These are phyloP conservation scores for Geothlypis trichas DNA, from an alignment of 2,113 vertebrate species.

Conservation along the genomic window DNA sequence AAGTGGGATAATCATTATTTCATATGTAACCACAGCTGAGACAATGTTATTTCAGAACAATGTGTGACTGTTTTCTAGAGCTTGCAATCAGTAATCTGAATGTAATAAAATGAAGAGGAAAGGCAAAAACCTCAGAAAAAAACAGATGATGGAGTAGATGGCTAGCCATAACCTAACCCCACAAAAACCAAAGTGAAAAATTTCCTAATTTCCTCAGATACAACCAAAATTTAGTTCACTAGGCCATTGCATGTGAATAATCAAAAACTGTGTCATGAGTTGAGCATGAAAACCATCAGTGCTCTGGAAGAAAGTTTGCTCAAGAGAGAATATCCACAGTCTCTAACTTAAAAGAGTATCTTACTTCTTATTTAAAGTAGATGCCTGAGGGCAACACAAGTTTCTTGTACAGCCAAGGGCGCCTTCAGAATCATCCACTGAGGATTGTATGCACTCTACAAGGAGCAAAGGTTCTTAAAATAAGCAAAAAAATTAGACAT, in stretches of 20 bases:
- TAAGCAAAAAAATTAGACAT: not conserved
- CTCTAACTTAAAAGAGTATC: not conserved
- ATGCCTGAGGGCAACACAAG: not conserved
- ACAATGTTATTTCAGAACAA: slow-evolving; percentile 24
- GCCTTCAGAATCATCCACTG: not conserved
- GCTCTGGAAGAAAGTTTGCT: not conserved
- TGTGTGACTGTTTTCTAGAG: not conserved
- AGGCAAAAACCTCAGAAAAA: not conserved
- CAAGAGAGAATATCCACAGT: not conserved
- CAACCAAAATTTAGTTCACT: not conserved
- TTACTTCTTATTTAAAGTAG: slow-evolving; percentile 6
- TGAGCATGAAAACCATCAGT: not conserved
- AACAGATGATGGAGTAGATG: not conserved
- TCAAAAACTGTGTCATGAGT: not conserved
- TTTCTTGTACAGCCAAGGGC: not conserved
- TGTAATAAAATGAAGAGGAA: not conserved
- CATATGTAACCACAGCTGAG: slow-evolving; percentile 25
- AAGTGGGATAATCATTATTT: slow-evolving; percentile 37
- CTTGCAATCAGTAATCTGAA: slow-evolving; percentile 2
- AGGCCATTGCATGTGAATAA: not conserved
- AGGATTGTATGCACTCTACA: not conserved
- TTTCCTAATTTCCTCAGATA: not conserved
- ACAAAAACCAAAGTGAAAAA: not conserved
- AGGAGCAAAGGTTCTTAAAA: slow-evolving; percentile 11
- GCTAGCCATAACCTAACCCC: not conserved